Evolutionary conservation across 1,140 invertebrate species (phyloP), one percentile per base, ranked within the genome.

Genomic region (Elymnias hypermnestra): DNA sequence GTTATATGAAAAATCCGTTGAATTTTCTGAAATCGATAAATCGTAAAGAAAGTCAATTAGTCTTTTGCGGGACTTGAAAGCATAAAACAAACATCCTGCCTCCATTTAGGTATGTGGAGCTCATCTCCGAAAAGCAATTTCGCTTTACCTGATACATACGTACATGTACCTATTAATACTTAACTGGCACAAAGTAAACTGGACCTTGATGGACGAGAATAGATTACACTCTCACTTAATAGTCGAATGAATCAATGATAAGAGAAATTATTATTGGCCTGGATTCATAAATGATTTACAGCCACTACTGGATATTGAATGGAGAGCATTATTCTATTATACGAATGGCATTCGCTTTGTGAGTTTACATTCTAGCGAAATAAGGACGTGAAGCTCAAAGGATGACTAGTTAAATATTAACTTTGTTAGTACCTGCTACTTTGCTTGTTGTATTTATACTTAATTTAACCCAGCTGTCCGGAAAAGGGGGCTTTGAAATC

Each of bases 191-290:
- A 38, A 43, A 25, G 51, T 18, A 52, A 63, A 59, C 13, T 63
- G 14, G 46, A 28, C 42, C 41, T 53, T 56, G 35, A 41, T 17
- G 18, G 25, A 36, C 29, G 40, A 62, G 48, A 51, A 59, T 62
- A 68, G 53, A 56, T 31, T 23, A 28, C 44, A 50, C 38, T 60
- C 56, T 57, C 54, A 45, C 55, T 50, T 46, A 45, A 46, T 43
- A 29, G 23, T 25, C 26, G 28, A 38, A 43, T 50, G 54, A 42
- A 57, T 61, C 49, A 37, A 35, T 47, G 53, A 57, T 61, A 53
- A 61, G 57, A 63, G 59, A 58, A 61, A 63, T 63, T 63, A 58
- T 63, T 59, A 58, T 52, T 59, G 59, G 49, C 59, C 59, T 63
- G 59, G 39, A 58, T 65, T 56, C 56, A 58, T 63, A 60, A 63